Evolutionary conservation across 1,140 invertebrate species (phyloP).

Genomic region (Calycopis cecrops): DNA sequence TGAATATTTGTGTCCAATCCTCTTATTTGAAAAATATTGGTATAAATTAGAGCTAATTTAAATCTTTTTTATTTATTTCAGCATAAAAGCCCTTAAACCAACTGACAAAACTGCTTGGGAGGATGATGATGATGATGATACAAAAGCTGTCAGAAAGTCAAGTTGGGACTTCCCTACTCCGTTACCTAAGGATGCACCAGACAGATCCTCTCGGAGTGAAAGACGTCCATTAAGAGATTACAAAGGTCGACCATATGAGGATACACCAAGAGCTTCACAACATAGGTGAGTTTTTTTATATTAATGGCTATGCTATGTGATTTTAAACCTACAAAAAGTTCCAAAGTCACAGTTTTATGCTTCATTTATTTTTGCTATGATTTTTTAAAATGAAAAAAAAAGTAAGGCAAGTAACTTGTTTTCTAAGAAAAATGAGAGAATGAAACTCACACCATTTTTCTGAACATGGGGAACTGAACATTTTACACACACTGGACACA

Average conservation of each 20-base stretch:
- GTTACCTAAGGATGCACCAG: slow-evolving; percentile 71
- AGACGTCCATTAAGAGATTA: slow-evolving; percentile 54
- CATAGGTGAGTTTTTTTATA: slow-evolving; percentile 79
- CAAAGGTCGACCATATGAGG: slow-evolving; percentile 79
- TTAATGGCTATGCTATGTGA: not conserved
- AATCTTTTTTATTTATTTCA: slow-evolving; percentile 36
- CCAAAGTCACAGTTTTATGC: no score
- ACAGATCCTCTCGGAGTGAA: slow-evolving; percentile 54
- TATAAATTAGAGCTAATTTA: no score
- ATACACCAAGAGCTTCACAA: slow-evolving; percentile 85
- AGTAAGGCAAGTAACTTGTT: no score
- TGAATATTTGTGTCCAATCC: not conserved
- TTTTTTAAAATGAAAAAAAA: no score
- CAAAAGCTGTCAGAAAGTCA: slow-evolving; percentile 81
- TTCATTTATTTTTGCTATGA: not conserved
- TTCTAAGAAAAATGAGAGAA: no score
- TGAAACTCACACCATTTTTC: no score
- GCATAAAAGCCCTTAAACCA: slow-evolving; percentile 80
- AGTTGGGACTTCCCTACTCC: slow-evolving; percentile 97
- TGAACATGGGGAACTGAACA: no score
- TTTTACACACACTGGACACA: no score
- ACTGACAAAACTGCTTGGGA: slow-evolving; percentile 89
- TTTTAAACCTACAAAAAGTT: no score
- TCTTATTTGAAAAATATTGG: not conserved
- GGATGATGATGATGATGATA: slow-evolving; percentile 89